Evolutionary conservation across 2,888 invertebrate genomes (phyloP), one percentile per base, ranked within the genome.

Genomic region (Antheraea assamensis): DNA sequence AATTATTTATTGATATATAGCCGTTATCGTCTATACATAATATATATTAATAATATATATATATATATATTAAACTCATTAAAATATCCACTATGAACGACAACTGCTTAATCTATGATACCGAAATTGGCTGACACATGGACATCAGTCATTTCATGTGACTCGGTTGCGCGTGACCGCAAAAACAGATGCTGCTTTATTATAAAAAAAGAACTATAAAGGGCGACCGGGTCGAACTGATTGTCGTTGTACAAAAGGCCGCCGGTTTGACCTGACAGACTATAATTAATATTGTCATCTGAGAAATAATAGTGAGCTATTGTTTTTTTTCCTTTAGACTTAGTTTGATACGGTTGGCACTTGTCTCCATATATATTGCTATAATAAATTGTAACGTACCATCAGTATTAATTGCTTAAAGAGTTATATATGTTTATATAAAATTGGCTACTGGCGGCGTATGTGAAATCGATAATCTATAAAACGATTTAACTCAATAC

Each of bases 81-180:
- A 64, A 64, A 64, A 64, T 64, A 5, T 24, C 31, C 17, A 24
- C 66, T 31, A n/a, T 30, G 24, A 19, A 31, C 31, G 27, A 66
- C n/a, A 66, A 66, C 31, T 35, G 24, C 31, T 68, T 86, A 85
- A 81, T 90, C 91, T 90, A 77, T 88, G 88, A 52, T 78, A 77
- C 78, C 80, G 87, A 88, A 88, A 90, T 81, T 82, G 86, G 88
- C 90, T 90, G 91, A 91, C 90, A 89, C 89, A 88, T 86, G 87
- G 83, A 81, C 89, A 91, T 92, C 90, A 90, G 86, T 92, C 91
- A 93, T 90, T 89, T 79, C 83, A 82, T 79, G 85, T 83, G 85
- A 87, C 87, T 82, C 83, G 84, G 87, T 84, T 81, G 85, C 86
- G 86, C 85, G 85, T 86, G 83, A 85, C 84, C 83, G 87, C 90